phyloP scores from a whole-genome alignment of 1,140 invertebrate genomes.

The Papilio helenus region DNA sequence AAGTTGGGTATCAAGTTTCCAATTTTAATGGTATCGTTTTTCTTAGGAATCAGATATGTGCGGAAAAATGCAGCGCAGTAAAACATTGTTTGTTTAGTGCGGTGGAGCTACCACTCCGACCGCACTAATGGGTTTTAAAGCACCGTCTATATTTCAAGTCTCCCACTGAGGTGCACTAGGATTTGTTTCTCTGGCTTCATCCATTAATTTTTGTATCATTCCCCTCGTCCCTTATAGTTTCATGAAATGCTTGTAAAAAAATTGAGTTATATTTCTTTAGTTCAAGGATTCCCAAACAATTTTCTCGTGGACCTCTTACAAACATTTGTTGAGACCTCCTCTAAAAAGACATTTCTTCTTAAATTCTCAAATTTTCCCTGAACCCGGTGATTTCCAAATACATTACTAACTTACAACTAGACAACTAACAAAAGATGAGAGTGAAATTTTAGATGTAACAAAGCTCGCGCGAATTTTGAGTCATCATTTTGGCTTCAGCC shows the following conservation, averaged over 20 bases:
- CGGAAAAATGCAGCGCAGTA: slow-evolving; percentile 19
- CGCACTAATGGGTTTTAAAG: slow-evolving; percentile 27
- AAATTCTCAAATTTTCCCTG: too few relatives aligned
- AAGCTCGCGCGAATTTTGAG: too few relatives aligned
- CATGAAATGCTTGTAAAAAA: background rate
- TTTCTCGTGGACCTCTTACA: too few relatives aligned
- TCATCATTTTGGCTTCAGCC: too few relatives aligned
- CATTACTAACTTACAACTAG: too few relatives aligned
- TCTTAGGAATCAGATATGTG: slow-evolving; percentile 27
- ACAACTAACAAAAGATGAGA: too few relatives aligned
- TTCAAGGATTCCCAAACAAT: too few relatives aligned
- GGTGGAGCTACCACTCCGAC: slow-evolving; percentile 23
- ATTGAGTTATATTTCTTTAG: too few relatives aligned
- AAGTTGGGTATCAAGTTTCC: background rate
- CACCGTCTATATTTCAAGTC: slow-evolving; percentile 27
- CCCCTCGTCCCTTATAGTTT: background rate
- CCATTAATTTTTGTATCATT: slow-evolving; percentile 27
- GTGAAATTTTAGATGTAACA: too few relatives aligned
- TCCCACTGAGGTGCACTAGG: slow-evolving; percentile 12
- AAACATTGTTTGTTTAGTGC: slow-evolving; percentile 29
- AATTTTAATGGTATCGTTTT: slow-evolving; percentile 18
- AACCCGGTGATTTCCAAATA: too few relatives aligned
- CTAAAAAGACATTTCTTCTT: too few relatives aligned
- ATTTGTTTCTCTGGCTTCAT: slow-evolving; percentile 18
- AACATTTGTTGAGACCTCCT: too few relatives aligned